Base-by-base conservation (phyloP, 2,888 invertebrate species). In the Aspidiotus destructor region DNA sequence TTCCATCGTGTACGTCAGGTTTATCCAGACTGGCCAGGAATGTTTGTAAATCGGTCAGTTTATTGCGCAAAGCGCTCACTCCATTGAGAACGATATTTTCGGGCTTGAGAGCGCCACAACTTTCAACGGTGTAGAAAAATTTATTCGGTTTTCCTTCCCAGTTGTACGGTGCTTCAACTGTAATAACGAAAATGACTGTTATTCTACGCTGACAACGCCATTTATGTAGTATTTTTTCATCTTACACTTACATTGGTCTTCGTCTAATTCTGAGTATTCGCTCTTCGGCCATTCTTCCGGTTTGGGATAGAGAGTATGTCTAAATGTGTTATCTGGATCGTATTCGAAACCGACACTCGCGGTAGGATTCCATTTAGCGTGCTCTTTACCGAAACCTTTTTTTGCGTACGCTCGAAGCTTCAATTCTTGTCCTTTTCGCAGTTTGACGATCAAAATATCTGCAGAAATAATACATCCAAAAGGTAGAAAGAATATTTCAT, bases 341-440 rank as follows among this genome's bases (percentile, higher is more conserved):
- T 99, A 99, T 78, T 99, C 99, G 79, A 99, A 99, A 64, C 91
- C 89, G 1, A 99, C 97, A 57, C 97, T 97, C 62, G 93, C 92
- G 0, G 99, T 99, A 5, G 99, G 99, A 80, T 98, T 99, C 99
- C 99, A 99, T 78, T 99, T 99, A 0, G 99, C 99, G 80, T 99
- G 99, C 77, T 99, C 99, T 76, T 99, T 99, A 0, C 97, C 95
- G 80, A 95, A 94, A 9, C 85, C 85, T 81, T 99, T 99, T 75
- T 97, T 95, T 0, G 98, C 99, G 80, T 93, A 98, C 1, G 97
- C 98, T 74, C 90, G 83, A 70, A 98, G 80, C 77, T 95, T 96
- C 54, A 99, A 78, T 77, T 96, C 96, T 77, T 99, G 98, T 0
- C 97, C 87, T 76, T 86, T 86, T 58, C 87, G 80, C 55, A 88